Conservation (phyloP, 2,888 invertebrate genomes). For the Priocnemis perturbator region DNA sequence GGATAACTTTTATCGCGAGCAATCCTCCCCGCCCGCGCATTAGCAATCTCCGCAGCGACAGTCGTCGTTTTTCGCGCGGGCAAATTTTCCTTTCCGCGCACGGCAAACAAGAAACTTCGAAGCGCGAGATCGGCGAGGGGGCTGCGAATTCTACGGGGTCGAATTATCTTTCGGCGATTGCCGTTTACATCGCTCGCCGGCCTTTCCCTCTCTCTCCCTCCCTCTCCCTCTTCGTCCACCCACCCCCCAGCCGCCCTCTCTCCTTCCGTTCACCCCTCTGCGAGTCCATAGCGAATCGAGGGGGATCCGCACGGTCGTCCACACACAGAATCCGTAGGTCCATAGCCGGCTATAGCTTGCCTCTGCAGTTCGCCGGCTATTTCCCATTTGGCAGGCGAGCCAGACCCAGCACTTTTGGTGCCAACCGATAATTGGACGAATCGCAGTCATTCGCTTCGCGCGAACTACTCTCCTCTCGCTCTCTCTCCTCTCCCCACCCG, state of each 20-base stretch:
- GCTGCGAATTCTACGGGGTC: slow-evolving; percentile 45
- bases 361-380: slow-evolving; percentile 66
- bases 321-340: slow-evolving; percentile 53
- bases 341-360: slow-evolving; percentile 60
- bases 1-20: too few species aligned
- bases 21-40: too few species aligned
- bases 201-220: slow-evolving; percentile 7
- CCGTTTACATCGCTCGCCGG: slow-evolving; percentile 52
- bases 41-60: too few species aligned
- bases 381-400: slow-evolving; percentile 71
- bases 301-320: slow-evolving; percentile 26
- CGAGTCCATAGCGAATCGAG: slow-evolving; percentile 48
- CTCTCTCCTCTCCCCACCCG: neutral
- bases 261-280: slow-evolving; percentile 23
- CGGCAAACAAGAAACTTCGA: too few species aligned
- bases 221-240: too few species aligned
- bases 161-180: slow-evolving; percentile 59
- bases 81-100: too few species aligned
- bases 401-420: slow-evolving; percentile 72
- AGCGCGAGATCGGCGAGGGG: too few species aligned
- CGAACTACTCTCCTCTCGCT: slow-evolving; percentile 55
- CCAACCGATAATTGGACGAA: slow-evolving; percentile 72
- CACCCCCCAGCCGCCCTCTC: too few species aligned
- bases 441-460: slow-evolving; percentile 70
- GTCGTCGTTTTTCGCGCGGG: too few species aligned